Conservation (phyloP, 2,888 invertebrate species). For the Parnassius mnemosyne region DNA sequence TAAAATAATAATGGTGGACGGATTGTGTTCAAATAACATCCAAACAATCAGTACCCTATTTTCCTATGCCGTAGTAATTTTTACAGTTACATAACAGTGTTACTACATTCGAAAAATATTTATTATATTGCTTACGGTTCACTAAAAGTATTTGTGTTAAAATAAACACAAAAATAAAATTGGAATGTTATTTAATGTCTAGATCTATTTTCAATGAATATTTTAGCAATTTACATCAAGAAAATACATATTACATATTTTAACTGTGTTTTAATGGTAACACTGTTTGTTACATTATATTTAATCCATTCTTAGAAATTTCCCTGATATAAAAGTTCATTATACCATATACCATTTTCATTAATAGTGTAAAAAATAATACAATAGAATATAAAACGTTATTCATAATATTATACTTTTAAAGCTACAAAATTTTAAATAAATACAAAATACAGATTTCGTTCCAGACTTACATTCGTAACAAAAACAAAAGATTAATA, state of each 20-base stretch:
- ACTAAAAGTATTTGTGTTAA: too few species aligned
- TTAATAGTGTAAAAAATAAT: slow-evolving; percentile 2
- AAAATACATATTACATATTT: not conserved
- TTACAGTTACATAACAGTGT: not conserved
- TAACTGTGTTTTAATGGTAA: not conserved
- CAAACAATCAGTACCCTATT: too few species aligned
- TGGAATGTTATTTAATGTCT: too few species aligned
- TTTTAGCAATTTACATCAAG: too few species aligned
- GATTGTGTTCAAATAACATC: not conserved
- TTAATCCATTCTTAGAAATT: slow-evolving; percentile 3
- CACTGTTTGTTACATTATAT: slow-evolving; percentile 1
- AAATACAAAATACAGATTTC: slow-evolving; percentile 10
- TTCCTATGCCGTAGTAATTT: too few species aligned
- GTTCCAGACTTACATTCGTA: slow-evolving; percentile 18
- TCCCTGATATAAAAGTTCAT: slow-evolving; percentile 15
- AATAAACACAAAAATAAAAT: too few species aligned
- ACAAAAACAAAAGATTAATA: slow-evolving; percentile 2
- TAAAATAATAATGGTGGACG: not conserved
- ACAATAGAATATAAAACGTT: slow-evolving; percentile 1
- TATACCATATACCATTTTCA: slow-evolving; percentile 20
- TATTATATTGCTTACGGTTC: too few species aligned
- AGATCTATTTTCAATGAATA: too few species aligned
- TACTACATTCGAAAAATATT: not conserved
- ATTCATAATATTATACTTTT: slow-evolving; percentile 2
- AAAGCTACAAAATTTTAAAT: slow-evolving; percentile 19